Evolutionary conservation across 2,888 invertebrate species (phyloP).

Genomic region (Ophion obscuratus): DNA sequence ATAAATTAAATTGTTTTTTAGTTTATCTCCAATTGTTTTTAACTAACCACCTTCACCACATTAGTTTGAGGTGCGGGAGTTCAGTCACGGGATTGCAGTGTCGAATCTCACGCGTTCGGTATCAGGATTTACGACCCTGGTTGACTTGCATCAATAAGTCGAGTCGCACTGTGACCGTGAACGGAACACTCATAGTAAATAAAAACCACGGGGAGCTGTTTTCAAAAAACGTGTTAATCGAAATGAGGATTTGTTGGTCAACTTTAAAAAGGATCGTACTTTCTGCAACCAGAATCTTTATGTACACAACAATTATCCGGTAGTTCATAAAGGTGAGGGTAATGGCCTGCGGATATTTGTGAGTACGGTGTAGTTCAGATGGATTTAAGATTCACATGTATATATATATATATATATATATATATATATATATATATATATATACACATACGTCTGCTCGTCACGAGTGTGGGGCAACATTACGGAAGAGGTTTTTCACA

Average conservation of each 20-base stretch:
- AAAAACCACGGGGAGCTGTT: too few species aligned
- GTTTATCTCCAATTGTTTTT: too few species aligned
- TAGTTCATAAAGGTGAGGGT: slow-evolving; percentile 66
- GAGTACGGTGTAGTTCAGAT: slow-evolving; percentile 37
- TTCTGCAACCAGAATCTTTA: slow-evolving; percentile 16
- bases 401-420: slow-evolving; percentile 18
- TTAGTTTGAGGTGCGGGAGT: too few species aligned
- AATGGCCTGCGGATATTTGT: slow-evolving; percentile 59
- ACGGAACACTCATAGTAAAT: too few species aligned
- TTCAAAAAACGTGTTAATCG: not conserved
- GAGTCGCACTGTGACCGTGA: too few species aligned
- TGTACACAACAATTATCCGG: slow-evolving; percentile 54
- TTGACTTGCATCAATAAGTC: too few species aligned
- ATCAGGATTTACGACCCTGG: too few species aligned
- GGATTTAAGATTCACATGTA: slow-evolving; percentile 35
- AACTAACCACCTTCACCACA: too few species aligned
- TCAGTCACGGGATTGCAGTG: too few species aligned
- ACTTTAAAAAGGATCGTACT: slow-evolving; percentile 13
- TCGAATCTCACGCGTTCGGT: too few species aligned
- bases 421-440: slow-evolving; percentile 14
- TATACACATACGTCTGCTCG: not conserved
- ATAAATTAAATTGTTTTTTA: too few species aligned
- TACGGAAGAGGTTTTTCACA: slow-evolving; percentile 71
- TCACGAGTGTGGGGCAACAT: slow-evolving; percentile 49
- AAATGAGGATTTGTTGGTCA: not conserved